Percentiles rank a stretch among this genome's conserved stretches.
phyloP scores from a whole-genome alignment of 1,140 invertebrate genomes.

The Drosophila asahinai region DNA sequence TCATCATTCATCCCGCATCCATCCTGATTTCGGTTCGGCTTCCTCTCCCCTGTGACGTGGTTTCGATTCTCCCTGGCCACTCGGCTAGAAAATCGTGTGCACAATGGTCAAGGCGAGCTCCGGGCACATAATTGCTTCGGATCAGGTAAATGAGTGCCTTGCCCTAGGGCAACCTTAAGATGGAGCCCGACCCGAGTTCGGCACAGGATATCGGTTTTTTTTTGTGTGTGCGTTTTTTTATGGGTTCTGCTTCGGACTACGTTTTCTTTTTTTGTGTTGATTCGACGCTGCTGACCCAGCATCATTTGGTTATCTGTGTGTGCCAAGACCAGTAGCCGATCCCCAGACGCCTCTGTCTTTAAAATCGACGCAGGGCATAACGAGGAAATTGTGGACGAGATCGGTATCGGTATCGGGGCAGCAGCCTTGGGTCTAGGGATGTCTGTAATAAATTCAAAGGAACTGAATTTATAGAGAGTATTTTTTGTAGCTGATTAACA shows the following conservation, averaged over 20 bases:
- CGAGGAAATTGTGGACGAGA: conserved; percentile 57
- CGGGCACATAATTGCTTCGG: conserved; percentile 69
- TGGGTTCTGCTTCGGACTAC: conserved; percentile 26
- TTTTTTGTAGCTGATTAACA: conserved; percentile 15
- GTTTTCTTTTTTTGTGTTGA: conserved; percentile 8
- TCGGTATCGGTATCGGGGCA: conserved; percentile 57
- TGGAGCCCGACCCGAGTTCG: conserved; percentile 39
- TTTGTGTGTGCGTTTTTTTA: conserved; percentile 29
- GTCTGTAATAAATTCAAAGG: conserved; percentile 35
- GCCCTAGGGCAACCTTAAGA: conserved; percentile 64
- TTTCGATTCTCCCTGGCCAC: conserved; percentile 28
- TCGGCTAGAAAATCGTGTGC: conserved; percentile 70
- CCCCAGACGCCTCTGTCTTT: conserved; percentile 68
- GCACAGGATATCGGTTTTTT: conserved; percentile 69
- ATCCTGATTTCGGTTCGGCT: conserved; percentile 29
- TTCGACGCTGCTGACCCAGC: conserved; percentile 42
- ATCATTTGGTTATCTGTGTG: conserved; percentile 70
- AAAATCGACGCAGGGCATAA: conserved; percentile 59
- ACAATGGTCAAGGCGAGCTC: conserved; percentile 69
- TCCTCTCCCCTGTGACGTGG: conserved; percentile 3
- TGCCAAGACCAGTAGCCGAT: conserved; percentile 71
- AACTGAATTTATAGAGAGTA: conserved; percentile 34
- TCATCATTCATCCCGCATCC: conserved; percentile 57
- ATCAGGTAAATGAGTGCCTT: conserved; percentile 74
- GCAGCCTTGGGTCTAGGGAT: conserved; percentile 15